phyloP scores from a whole-genome alignment of 1,140 invertebrate species.

The Brachionus rubens region DNA sequence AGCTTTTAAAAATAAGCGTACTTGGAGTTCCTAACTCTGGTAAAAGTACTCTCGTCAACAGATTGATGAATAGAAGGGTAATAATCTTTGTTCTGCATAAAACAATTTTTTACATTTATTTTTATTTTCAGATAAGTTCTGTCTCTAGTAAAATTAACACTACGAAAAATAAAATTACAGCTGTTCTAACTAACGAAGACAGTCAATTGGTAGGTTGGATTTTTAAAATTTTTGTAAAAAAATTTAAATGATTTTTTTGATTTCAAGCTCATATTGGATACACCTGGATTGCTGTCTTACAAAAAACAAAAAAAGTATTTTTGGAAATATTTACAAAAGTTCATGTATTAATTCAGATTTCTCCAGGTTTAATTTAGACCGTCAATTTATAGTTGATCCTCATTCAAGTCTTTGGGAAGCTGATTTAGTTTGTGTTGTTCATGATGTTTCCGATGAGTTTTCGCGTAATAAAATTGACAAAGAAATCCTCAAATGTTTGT shows the following conservation, averaged over 20 bases:
- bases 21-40: slow-evolving; percentile 85
- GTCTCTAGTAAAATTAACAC: slow-evolving; percentile 85
- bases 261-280: slow-evolving; percentile 69
- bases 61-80: slow-evolving; percentile 74
- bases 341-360: not conserved
- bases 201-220: slow-evolving; percentile 71
- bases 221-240: not conserved
- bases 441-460: slow-evolving; percentile 74
- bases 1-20: slow-evolving; percentile 75
- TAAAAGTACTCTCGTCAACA: slow-evolving; percentile 89
- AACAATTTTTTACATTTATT: not conserved
- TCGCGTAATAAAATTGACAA: slow-evolving; percentile 68
- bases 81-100: slow-evolving; percentile 48
- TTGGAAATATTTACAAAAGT: not conserved
- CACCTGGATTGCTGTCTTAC: slow-evolving; percentile 72
- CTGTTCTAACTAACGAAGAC: slow-evolving; percentile 69
- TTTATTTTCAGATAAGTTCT: slow-evolving; percentile 68
- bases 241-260: not conserved
- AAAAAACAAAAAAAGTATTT: slow-evolving; percentile 67
- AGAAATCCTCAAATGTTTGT: slow-evolving; percentile 70
- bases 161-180: slow-evolving; percentile 71
- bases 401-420: slow-evolving; percentile 68
- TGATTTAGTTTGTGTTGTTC: slow-evolving; percentile 79
- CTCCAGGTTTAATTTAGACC: slow-evolving; percentile 60
- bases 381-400: slow-evolving; percentile 68